A percentile compares a stretch with the other conserved stretches of the same genome.
Evolutionary conservation across 2,888 invertebrate genomes (phyloP).

Genomic region (Plebejus anna): DNA sequence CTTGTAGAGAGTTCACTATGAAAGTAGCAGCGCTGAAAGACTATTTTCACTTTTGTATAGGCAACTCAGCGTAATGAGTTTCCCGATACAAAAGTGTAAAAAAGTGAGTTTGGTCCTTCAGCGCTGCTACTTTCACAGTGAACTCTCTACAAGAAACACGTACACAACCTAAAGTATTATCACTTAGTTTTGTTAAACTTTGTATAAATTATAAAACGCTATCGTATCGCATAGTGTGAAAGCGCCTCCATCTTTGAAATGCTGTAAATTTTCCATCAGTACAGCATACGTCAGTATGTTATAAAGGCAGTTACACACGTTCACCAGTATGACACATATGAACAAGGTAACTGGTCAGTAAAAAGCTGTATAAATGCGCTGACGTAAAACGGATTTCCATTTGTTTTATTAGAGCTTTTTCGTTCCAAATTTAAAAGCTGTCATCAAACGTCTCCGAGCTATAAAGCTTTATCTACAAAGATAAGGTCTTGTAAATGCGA

Average conservation of each 20-base stretch:
- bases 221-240: background rate
- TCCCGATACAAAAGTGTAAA: too few species aligned
- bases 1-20: too few species aligned
- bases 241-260: background rate
- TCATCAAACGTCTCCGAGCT: constrained; percentile 9
- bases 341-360: constrained; percentile 18
- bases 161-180: too few species aligned
- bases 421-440: constrained; percentile 23
- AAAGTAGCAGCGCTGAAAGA: too few species aligned
- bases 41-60: too few species aligned
- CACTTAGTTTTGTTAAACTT: too few species aligned
- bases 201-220: too few species aligned
- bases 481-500: constrained; percentile 6
- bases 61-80: too few species aligned
- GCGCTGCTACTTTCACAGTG: too few species aligned
- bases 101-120: too few species aligned
- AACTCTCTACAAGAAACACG: too few species aligned
- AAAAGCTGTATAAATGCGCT: constrained; percentile 6
- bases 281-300: background rate
- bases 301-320: background rate
- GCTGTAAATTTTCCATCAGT: background rate
- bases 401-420: constrained; percentile 24
- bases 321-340: background rate
- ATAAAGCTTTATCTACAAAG: constrained; percentile 10
- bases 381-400: constrained; percentile 19